A percentile compares a stretch with the other conserved stretches of the same genome.
Conservation (phyloP, 2,888 invertebrate species). For the Caenorhabditis afra region DNA sequence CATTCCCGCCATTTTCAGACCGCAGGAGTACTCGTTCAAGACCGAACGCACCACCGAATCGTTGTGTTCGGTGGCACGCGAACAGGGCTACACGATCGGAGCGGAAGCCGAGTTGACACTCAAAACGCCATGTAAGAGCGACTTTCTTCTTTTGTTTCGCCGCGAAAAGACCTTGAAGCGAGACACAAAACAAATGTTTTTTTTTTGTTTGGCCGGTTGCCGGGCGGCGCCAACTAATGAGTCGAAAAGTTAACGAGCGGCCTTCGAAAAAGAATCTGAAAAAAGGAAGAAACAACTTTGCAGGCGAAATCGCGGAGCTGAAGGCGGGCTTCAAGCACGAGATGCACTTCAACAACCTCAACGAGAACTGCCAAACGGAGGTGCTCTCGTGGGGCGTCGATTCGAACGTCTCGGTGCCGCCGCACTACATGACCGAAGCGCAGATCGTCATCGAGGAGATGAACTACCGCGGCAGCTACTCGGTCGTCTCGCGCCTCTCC, state of each 20-base stretch:
- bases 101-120: conserved; percentile 82
- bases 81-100: conserved; percentile 81
- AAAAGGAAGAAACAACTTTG: too few relatives aligned
- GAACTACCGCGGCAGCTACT: conserved; percentile 82
- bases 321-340: conserved; percentile 81
- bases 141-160: conserved; percentile 22
- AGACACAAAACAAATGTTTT: conserved; percentile 43
- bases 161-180: conserved; percentile 41
- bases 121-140: conserved; percentile 81
- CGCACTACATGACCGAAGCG: conserved; percentile 81
- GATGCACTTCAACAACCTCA: conserved; percentile 80
- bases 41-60: conserved; percentile 80
- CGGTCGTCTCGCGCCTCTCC: conserved; percentile 78
- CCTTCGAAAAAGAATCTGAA: background rate
- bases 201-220: too few relatives aligned
- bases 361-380: conserved; percentile 81
- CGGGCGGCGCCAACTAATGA: conserved; percentile 33
- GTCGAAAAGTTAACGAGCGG: background rate
- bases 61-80: conserved; percentile 76
- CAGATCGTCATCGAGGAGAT: conserved; percentile 82
- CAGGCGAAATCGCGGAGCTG: conserved; percentile 81
- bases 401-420: conserved; percentile 81
- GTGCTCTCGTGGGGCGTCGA: conserved; percentile 83
- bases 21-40: conserved; percentile 80
- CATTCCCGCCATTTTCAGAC: conserved; percentile 44